Percentiles rank a stretch among this genome's conserved stretches.
Conservation (phyloP, 2,888 invertebrate genomes). For the Meiosimyza platycephala region DNA sequence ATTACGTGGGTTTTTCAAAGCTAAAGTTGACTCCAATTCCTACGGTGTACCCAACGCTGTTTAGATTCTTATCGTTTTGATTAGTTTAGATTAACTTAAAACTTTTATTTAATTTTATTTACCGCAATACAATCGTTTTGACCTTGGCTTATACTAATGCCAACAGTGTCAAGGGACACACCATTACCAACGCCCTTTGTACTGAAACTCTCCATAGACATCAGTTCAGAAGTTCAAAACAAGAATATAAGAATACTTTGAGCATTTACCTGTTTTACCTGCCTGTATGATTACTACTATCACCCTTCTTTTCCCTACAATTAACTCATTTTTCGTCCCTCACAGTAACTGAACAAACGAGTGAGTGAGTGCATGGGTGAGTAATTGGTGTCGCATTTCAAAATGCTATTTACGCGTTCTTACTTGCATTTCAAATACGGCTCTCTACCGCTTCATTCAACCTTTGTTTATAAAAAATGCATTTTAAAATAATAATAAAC, state of each 20-base stretch:
- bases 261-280: too few relatives aligned
- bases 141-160: slow-evolving; percentile 6
- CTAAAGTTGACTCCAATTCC: too few relatives aligned
- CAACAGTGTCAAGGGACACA: slow-evolving; percentile 26
- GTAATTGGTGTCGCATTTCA: slow-evolving; percentile 13
- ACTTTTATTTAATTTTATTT: not conserved
- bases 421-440: not conserved
- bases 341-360: not conserved
- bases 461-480: too few relatives aligned
- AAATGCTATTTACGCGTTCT: slow-evolving; percentile 8
- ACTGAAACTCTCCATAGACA: slow-evolving; percentile 1
- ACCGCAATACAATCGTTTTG: slow-evolving; percentile 13
- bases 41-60: too few relatives aligned
- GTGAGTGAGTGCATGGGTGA: slow-evolving; percentile 4
- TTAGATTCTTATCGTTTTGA: too few relatives aligned
- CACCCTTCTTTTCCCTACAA: not conserved
- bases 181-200: not conserved
- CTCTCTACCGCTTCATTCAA: too few relatives aligned
- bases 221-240: not conserved
- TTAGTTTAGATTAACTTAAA: too few relatives aligned
- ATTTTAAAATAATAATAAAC: too few relatives aligned
- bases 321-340: not conserved
- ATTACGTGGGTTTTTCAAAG: too few relatives aligned
- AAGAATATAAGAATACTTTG: slow-evolving; percentile 11
- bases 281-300: too few relatives aligned